Evolutionary conservation across 2,888 invertebrate species (phyloP), one percentile per base, ranked within the genome.

Genomic region (Napeogenes inachia): DNA sequence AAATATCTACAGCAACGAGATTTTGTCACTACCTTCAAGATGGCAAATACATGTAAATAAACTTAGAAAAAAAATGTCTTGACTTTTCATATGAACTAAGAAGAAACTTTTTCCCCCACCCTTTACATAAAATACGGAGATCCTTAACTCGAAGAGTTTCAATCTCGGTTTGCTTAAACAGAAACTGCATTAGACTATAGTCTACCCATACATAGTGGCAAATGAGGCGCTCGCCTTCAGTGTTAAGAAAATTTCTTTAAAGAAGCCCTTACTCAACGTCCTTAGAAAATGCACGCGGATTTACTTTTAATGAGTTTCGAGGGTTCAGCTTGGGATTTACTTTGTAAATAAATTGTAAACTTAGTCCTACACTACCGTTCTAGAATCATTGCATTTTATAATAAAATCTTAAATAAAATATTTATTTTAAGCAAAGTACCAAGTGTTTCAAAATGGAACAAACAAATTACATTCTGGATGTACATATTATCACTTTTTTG

Each of bases 241-340:
- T 84, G 85, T 85, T 84, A 86, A 87, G 86, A 79, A 86, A 84
- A 84, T 83, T 83, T 84, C 84, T 82, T 80, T 71, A 74, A 84
- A 81, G 82, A 82, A 84, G 80, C 80, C 78, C 85, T 85, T 85
- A 88, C 86, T 87, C 87, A 84, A 72, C 85, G 85, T 87, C 89
- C 88, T 86, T 86, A 81, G 85, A 88, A 88, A 88, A 85, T 85
- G 85, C 88, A 81, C 74, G 80, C 78, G 83, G 87, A 88, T 89
- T 88, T 87, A 86, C 85, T 89, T 89, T 89, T 89, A 90, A 90
- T 89, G 89, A 90, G 87, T 89, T 89, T 84, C 79, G 80, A 82
- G 82, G 81, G 82, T 81, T 79, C 83, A 83, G 85, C 80, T 87
- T 81, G 82, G 77, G 85, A 81, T 83, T 87, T 87, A 84, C 85